Evolutionary conservation across 2,888 invertebrate genomes (phyloP).

Genomic region (Thera obeliscata): DNA sequence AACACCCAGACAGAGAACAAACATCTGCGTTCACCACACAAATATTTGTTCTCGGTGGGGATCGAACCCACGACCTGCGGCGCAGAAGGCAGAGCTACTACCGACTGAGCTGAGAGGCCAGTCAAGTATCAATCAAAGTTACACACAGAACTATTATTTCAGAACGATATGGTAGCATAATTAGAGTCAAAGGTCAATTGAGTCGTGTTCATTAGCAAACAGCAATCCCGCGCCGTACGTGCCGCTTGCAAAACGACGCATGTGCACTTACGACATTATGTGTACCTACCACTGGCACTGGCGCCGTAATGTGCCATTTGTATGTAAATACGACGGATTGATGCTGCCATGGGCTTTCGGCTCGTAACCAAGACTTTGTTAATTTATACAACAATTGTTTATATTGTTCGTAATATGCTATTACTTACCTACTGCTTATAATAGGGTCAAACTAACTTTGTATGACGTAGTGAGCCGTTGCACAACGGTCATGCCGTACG

Average conservation of each 20-base stretch:
- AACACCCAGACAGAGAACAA: too few relatives aligned
- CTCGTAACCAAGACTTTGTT: constrained; percentile 18
- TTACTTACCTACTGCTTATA: neutral
- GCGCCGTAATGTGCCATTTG: constrained; percentile 21
- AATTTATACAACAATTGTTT: constrained; percentile 15
- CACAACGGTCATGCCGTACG: too few relatives aligned
- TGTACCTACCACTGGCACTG: constrained; percentile 5
- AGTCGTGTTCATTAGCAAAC: constrained; percentile 25
- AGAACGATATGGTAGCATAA: constrained; percentile 20
- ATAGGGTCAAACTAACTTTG: constrained; percentile 16
- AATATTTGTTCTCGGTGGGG: too few relatives aligned
- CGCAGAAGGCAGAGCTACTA: too few relatives aligned
- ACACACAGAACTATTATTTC: constrained; percentile 10
- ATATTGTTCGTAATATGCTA: constrained; percentile 8
- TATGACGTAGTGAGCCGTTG: neutral
- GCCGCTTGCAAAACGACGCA: constrained; percentile 19
- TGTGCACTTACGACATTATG: constrained; percentile 18
- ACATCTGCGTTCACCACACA: too few relatives aligned
- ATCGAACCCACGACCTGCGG: too few relatives aligned
- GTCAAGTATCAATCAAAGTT: constrained; percentile 6
- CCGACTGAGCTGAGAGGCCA: too few relatives aligned
- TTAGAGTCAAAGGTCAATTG: constrained; percentile 24
- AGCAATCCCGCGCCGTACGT: constrained; percentile 3
- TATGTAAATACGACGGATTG: constrained; percentile 26
- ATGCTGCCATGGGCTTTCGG: constrained; percentile 18